Evolutionary conservation across 2,797 vertebrate genomes (phyloP).

Genomic region (Enteromius trimaculatus): DNA sequence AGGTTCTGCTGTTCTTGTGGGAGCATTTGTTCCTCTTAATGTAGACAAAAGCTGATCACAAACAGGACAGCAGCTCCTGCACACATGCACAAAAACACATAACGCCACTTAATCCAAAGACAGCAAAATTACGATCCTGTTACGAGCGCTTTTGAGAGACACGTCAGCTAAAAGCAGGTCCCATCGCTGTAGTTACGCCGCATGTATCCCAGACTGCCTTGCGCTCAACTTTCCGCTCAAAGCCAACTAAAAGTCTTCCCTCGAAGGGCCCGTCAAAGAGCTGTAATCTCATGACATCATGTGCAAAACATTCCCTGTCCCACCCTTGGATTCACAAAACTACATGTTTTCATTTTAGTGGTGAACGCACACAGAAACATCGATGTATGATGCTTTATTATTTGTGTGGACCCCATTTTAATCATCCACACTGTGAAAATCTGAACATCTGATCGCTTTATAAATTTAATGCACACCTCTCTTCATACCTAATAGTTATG

Average conservation of each 20-base stretch:
- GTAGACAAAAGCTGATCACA: neutral
- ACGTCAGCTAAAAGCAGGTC: neutral
- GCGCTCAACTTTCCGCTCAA: neutral
- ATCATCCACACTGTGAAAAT: too few relatives aligned
- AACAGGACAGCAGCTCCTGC: neutral
- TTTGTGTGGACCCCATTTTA: neutral
- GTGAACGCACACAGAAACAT: neutral
- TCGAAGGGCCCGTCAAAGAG: conserved; percentile 3
- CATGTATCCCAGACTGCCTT: neutral
- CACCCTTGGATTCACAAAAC: conserved; percentile 31
- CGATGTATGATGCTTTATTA: neutral
- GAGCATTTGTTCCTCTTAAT: neutral
- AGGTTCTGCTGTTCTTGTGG: neutral
- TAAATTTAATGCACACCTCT: neutral
- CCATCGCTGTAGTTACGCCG: conserved; percentile 15
- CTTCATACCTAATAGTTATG: neutral
- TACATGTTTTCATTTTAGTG: neutral
- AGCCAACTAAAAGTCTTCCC: conserved; percentile 22
- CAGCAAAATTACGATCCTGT: conserved; percentile 11
- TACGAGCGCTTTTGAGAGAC: conserved; percentile 20
- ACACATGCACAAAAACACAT: neutral
- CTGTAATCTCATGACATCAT: conserved; percentile 51
- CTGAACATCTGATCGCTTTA: neutral
- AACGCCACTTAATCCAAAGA: neutral
- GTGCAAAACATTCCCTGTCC: conserved; percentile 24